These are phyloP conservation scores for Drosophila saltans DNA, from an alignment of 1,140 invertebrate genomes.

Conservation along the genomic window DNA sequence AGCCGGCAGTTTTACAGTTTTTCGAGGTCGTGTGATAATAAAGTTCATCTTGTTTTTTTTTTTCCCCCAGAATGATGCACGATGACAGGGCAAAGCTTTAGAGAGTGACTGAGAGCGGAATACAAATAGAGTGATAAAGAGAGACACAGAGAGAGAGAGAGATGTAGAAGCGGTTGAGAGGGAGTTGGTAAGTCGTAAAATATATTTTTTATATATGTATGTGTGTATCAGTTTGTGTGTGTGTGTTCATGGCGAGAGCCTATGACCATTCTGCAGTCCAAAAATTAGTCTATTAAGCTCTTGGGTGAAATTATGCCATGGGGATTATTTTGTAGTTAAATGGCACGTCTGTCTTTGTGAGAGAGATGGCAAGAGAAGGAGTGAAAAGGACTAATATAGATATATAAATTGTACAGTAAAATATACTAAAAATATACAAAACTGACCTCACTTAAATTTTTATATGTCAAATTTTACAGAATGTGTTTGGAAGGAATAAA, in stretches of 20 bases:
- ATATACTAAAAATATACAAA: no score
- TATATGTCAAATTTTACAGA: no score
- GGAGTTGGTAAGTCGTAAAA: constrained; percentile 48
- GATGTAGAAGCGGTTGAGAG: no score
- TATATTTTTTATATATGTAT: constrained; percentile 24
- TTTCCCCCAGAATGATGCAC: constrained; percentile 44
- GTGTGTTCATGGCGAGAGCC: neutral
- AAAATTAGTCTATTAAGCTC: constrained; percentile 51
- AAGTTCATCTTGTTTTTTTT: constrained; percentile 45
- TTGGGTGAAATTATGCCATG: constrained; percentile 51
- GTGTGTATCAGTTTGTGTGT: constrained; percentile 40
- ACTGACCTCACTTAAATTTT: no score
- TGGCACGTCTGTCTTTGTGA: constrained; percentile 33
- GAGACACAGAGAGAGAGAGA: neutral
- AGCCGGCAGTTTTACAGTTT: constrained; percentile 71
- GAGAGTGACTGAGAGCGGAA: constrained; percentile 1
- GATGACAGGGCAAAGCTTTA: constrained; percentile 41
- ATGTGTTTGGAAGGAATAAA: no score
- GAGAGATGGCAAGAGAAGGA: neutral
- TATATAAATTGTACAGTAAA: no score
- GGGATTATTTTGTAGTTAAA: constrained; percentile 57
- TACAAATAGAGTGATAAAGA: neutral
- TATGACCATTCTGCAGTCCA: constrained; percentile 26
- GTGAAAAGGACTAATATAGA: no score
- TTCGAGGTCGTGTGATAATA: constrained; percentile 73